Base-by-base conservation (phyloP, 1,140 invertebrate genomes). In the Procambarus virginalis region DNA sequence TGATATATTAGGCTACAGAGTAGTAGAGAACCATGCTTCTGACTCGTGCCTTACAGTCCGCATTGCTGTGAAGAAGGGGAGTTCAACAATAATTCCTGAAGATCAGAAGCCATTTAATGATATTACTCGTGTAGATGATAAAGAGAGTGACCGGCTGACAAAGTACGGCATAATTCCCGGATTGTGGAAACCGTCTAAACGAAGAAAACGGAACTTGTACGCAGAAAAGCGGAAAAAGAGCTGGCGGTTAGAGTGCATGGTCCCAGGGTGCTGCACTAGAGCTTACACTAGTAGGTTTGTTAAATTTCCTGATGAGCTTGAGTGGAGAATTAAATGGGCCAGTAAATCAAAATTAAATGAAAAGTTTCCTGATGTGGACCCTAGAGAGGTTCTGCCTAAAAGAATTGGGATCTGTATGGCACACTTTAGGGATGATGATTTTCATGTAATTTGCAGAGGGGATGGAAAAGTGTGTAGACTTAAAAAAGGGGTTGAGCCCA, bases 201-300 rank as follows among this genome's bases (percentile, higher is more conserved):
- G 78, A 14, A 80, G 48, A 80, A 80, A 80, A 46, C 55, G n/a
- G 20, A 80, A 80, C 49, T 80, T 80, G 9, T 58, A 46, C 20
- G 9, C 49, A 55, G 49, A 34, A 58, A 80, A 80, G 17, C 78
- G 49, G 3, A 80, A 80, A 17, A 51, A 80, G 4, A 80, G 22
- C 49, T 46, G 49, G 49, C 22, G 78, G 49, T 10, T 46, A 80
- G 78, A 80, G 20, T 80, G 78, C n/a, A 80, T 80, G 78, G 78
- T 80, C 22, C 78, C 78, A 22, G 78, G 78, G 2, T 80, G 78
- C 34, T 80, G n/a, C n/a, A 51, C 55, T 14, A 80, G 78, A 80
- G 78, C 78, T 0, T 80, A 58, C 20, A 22, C 49, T 4, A 55
- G 55, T 58, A 80, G 78, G 49, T 80, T 80, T 58, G 78, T 80